Percentiles rank a stretch among this genome's conserved stretches.
Evolutionary conservation across 1,140 invertebrate species (phyloP).

Genomic region (Lucilia sericata): DNA sequence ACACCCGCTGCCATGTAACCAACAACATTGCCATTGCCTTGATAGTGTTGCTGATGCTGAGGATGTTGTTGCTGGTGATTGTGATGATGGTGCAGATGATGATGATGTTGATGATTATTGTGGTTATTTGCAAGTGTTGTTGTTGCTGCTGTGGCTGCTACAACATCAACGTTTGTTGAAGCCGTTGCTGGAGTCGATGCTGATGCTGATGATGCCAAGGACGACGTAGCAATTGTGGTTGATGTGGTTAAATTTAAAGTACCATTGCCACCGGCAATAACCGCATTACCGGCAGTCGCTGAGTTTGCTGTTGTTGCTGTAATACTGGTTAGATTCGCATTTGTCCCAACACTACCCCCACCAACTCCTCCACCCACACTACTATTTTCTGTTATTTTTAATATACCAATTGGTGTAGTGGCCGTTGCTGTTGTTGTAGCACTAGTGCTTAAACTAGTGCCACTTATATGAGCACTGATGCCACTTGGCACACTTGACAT

Average conservation of each 20-base stretch:
- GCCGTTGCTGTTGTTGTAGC: conserved; percentile 58
- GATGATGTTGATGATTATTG: conserved; percentile 52
- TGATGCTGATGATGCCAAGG: neutral
- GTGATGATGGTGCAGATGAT: conserved; percentile 45
- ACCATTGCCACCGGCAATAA: conserved; percentile 52
- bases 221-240: conserved; percentile 45
- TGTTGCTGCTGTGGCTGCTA: conserved; percentile 44
- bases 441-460: conserved; percentile 62
- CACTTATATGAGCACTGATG: conserved; percentile 65
- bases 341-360: conserved; percentile 44
- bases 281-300: conserved; percentile 48
- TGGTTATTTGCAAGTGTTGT: conserved; percentile 46
- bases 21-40: conserved; percentile 53
- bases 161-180: conserved; percentile 7
- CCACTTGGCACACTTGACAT: conserved; percentile 65
- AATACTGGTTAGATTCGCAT: neutral
- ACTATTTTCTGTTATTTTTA: conserved; percentile 36
- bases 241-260: conserved; percentile 45
- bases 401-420: conserved; percentile 59
- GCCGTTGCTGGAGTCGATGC: neutral
- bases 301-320: conserved; percentile 41
- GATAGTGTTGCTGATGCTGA: conserved; percentile 51
- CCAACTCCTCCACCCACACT: conserved; percentile 32
- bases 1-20: conserved; percentile 62
- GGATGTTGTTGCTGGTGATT: conserved; percentile 45